Evolutionary conservation across 2,113 vertebrate genomes (phyloP), one percentile per base, ranked within the genome.

Genomic region (Onychostruthus taczanowskii): DNA sequence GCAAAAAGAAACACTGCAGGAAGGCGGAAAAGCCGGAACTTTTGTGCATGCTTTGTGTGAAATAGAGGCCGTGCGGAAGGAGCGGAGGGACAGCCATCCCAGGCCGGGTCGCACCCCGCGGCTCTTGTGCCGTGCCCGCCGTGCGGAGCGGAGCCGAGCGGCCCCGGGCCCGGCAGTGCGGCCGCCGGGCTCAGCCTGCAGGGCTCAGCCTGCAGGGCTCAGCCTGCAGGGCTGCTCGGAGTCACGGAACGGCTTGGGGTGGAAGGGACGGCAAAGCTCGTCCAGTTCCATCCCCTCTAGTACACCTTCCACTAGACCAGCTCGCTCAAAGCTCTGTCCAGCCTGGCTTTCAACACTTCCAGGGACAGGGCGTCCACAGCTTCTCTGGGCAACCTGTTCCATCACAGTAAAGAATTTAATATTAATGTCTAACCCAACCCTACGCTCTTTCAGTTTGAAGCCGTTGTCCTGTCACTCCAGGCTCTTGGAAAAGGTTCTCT

Each of bases 61-160:
- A 59, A 46, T 2, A 28, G 0, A 26, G 15, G 9, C 5, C 1
- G 16, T 11, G 26, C 14, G 37, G 33, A n/a, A 46, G 0, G 1
- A 30, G 49, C 58, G 43, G 64, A 2, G 46, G 30, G 39, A 16
- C 7, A 10, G 2, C 13, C 17, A 5, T 0, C 0, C 0, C 5
- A 39, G 24, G 21, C 83, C 31, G 47, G 35, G 15, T 41, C 47
- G 28, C 23, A 1, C 15, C 15, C 19, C 21, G 2, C 0, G 5
- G 61, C 33, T 26, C 20, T 10, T 2, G 16, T 0, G 5, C n/a
- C 4, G 0, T 2, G 47, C 64, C 33, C 2, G 19, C 22, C 1
- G 24, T 0, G 4, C 0, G 27, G 7, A 80, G 37, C 37, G 37
- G 37, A 37, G 37, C 37, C 8, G 12, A 26, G 0, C 1, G 0